Base-by-base conservation (phyloP, 2,888 invertebrate species). In the Agrochola lychnidis region DNA sequence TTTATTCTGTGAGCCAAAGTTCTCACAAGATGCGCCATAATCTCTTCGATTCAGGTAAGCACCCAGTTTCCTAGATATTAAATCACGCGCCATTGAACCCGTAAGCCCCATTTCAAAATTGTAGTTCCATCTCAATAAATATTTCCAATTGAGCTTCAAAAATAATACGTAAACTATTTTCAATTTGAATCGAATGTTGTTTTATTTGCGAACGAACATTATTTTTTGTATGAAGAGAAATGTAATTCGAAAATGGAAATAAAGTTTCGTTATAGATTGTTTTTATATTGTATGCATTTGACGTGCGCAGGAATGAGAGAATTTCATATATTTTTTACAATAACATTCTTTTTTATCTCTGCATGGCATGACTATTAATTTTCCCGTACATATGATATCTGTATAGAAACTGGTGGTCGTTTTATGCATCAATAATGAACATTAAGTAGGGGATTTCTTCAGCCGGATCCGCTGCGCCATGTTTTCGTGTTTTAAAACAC, bases 21-120 rank as follows among this genome's bases (percentile, higher is more conserved):
- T 70, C 16, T 14, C 14, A 25, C 4, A 48, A 45, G 30, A 22
- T 70, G 42, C 14, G n/a, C 42, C 40, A 40, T 45, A 51, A 63
- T 62, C 51, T 57, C 2, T 16, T 25, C 7, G n/a, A 70, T 70
- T 45, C 25, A 69, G 53, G 14, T 75, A 66, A 81, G 36, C 45
- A 40, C 10, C 16, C 2, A 12, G 3, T 57, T 56, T 62, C 19
- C 53, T 36, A 83, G 19, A 36, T 78, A 63, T 68, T 36, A 22
- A 82, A 53, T 16, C 51, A n/a, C 7, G 2, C 7, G 7, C 12
- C 10, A 22, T 30, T 51, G 4, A 62, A 53, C 36, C 36, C 42
- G 42, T n/a, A 40, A 36, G 7, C 40, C 30, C 30, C 14, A 14
- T 76, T 61, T 45, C 0, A 59, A 78, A 57, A 74, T 9, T 30